Conservation (phyloP, 2,797 vertebrate genomes). For the Coccyzus lansbergi region DNA sequence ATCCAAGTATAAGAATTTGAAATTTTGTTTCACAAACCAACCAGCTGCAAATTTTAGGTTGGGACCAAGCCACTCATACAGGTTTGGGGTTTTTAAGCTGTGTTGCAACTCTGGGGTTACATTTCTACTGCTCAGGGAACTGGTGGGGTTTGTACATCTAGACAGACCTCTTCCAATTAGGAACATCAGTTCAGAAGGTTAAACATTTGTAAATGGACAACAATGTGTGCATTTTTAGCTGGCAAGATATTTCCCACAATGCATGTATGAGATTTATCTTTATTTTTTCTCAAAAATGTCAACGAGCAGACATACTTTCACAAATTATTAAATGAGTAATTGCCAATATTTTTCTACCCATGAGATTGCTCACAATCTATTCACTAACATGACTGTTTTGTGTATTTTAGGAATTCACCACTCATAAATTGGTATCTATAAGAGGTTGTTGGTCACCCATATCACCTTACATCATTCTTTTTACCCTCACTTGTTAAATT, state of each 20-base stretch:
- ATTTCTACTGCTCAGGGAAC: not conserved
- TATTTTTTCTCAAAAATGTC: not conserved
- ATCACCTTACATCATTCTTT: not conserved
- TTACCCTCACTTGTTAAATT: not conserved
- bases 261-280: not conserved
- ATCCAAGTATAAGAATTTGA: not conserved
- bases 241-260: not conserved
- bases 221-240: not conserved
- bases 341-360: not conserved
- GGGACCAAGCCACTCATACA: not conserved
- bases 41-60: not conserved
- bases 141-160: not conserved
- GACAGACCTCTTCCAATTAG: not conserved
- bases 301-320: constrained; percentile 27
- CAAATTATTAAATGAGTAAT: constrained; percentile 38
- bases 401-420: not conserved
- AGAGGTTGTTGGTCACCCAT: not conserved
- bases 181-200: not conserved
- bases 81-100: not conserved
- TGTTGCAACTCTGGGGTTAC: not conserved
- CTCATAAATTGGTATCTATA: not conserved
- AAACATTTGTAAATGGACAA: not conserved
- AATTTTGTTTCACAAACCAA: not conserved
- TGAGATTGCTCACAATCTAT: constrained; percentile 19
- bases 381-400: not conserved